phyloP scores from a whole-genome alignment of 2,113 vertebrate genomes.

The Pitta sordida region DNA sequence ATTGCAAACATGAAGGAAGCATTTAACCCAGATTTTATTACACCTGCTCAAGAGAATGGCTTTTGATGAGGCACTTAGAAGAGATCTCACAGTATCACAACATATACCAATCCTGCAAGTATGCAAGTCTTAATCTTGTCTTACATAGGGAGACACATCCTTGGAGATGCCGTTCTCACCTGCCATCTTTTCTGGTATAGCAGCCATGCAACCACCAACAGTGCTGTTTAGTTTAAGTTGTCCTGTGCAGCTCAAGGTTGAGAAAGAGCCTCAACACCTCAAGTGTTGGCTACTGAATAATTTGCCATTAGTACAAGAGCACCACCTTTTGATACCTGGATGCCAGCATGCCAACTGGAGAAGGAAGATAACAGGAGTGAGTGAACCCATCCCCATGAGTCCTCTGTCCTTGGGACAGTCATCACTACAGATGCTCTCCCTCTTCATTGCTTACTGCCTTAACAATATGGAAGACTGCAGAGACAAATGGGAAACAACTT shows the following conservation, averaged over 20 bases:
- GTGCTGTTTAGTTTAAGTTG: not conserved
- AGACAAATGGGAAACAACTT: not conserved
- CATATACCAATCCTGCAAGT: not conserved
- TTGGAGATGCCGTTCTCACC: not conserved
- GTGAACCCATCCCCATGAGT: accelerated
- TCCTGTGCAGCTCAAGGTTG: not conserved
- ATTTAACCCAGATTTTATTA: not conserved
- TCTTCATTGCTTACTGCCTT: not conserved
- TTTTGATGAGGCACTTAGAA: not conserved
- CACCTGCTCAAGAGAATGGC: not conserved
- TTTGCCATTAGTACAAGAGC: constrained; percentile 45
- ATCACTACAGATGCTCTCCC: accelerated
- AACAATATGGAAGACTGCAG: not conserved
- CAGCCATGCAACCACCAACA: not conserved
- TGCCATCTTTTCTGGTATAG: not conserved
- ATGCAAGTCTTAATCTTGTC: not conserved
- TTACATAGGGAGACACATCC: not conserved
- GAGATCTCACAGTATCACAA: not conserved
- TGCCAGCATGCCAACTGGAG: not conserved
- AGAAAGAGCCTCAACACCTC: not conserved
- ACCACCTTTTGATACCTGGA: constrained; percentile 51
- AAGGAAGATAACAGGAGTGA: not conserved
- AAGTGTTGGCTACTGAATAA: not conserved
- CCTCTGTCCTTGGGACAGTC: not conserved
- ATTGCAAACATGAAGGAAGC: not conserved